phyloP scores from a whole-genome alignment of 2,888 invertebrate species.

The Andrena dorsata region DNA sequence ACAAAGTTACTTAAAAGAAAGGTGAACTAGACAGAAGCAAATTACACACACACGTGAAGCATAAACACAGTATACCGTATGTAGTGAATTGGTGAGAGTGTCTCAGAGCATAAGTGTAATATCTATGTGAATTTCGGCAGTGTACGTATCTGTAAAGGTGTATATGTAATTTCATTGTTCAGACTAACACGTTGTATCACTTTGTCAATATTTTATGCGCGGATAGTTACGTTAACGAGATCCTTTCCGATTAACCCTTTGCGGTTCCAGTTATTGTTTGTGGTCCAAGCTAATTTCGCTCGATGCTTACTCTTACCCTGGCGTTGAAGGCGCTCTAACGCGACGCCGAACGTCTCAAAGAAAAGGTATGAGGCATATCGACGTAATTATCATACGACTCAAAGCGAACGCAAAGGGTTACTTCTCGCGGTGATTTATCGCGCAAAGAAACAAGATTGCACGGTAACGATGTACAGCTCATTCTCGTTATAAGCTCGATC shows the following conservation, averaged over 20 bases:
- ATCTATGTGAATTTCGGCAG: constrained; percentile 30
- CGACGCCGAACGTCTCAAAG: not conserved
- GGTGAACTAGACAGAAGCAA: constrained; percentile 3
- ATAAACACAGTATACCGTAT: constrained; percentile 27
- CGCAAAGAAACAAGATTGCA: not conserved
- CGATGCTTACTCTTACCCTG: not conserved
- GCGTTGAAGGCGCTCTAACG: not conserved
- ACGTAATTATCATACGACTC: not conserved
- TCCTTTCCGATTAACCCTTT: constrained; percentile 36
- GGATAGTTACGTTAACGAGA: constrained; percentile 23
- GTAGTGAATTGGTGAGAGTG: constrained; percentile 27
- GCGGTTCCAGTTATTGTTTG: constrained; percentile 13
- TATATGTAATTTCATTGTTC: constrained; percentile 22
- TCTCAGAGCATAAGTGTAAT: constrained; percentile 28
- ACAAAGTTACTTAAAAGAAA: constrained; percentile 51
- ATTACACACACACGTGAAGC: not conserved
- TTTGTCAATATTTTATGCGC: constrained; percentile 33
- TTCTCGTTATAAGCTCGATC: not conserved
- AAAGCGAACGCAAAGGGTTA: constrained; percentile 37
- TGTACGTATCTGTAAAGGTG: constrained; percentile 47
- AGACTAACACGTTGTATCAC: constrained; percentile 35
- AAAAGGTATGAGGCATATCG: not conserved
- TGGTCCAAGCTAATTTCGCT: not conserved
- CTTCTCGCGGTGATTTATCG: not conserved
- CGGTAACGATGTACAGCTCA: not conserved